Evolutionary conservation across 2,113 vertebrate genomes (phyloP), one percentile per base, ranked within the genome.

Genomic region (Paradoxurus hermaphroditus): DNA sequence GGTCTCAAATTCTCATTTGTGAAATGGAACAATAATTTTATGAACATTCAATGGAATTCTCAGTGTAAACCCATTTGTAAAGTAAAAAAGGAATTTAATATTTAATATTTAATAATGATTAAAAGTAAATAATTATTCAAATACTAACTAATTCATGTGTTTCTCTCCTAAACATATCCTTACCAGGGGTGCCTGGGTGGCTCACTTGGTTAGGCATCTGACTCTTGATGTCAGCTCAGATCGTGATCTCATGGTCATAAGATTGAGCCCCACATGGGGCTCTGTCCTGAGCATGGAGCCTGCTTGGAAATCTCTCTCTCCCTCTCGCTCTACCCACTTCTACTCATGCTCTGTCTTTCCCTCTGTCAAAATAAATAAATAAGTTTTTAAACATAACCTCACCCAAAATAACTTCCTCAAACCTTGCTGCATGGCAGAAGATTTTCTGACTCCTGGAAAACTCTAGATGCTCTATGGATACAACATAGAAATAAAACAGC

Each of bases 351-450:
- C n/a, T n/a, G n/a, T n/a, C n/a, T n/a, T n/a, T n/a, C n/a, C n/a
- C n/a, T n/a, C n/a, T n/a, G n/a, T n/a, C n/a, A n/a, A n/a, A n/a
- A n/a, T n/a, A n/a, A n/a, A n/a, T n/a, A n/a, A n/a, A 51, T 51
- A 51, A 51, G 15, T 3, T 14, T 51, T 14, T 51, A 51, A 51
- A 51, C 14, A 51, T 51, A 13, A 31, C 14, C 25, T 29, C 19
- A 0, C 6, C 6, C 9, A 12, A 51, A 63, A 51, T 25, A 8
- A 0, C 5, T 41, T 53, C 19, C 15, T 70, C 16, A 44, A 53
- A 31, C 25, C 8, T 14, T 86, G 67, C 1, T 44, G 49, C 2
- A 18, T 25, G 19, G 10, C 39, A 6, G 2, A 0, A 27, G 3
- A 31, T 70, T 84, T 3, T 25, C 27, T 75, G 10, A 53, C 1